Base-by-base conservation (phyloP, 1,140 invertebrate species). In the Brachionus calyciflorus region DNA sequence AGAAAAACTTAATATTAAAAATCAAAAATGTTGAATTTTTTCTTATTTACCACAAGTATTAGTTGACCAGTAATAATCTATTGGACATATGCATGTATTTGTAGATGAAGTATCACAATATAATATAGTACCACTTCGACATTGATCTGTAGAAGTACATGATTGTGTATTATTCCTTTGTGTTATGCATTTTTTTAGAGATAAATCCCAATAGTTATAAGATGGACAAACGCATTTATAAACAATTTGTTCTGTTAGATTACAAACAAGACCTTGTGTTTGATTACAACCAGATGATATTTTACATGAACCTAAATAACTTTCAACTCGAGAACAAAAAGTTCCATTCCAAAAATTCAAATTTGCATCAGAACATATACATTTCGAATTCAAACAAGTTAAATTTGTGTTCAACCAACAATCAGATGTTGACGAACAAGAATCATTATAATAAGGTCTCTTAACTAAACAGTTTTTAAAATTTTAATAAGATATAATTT, bases 291-390 rank as follows among this genome's bases (percentile, higher is more conserved):
- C 46, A n/a, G 37, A 1, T 10, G 46, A 12, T 33, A 73, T 40
- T 41, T 37, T 33, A 41, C 69, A 73, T 40, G 9, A n/a, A 14
- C 46, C 46, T 19, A 51, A 24, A 28, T 51, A 73, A 24, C 21
- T 30, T 14, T 73, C 17, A 51, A 73, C 69, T 33, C n/a, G 3
- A 49, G 49, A 44, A 73, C 69, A 73, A 55, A 30, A 73, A 28
- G 69, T 73, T 0, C 69, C 69, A 41, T 73, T 73, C 69, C 69
- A 73, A 55, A 51, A 73, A 33, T 21, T 24, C 4, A 33, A 10
- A 37, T 24, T 70, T 33, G 69, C 2, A 70, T 46, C 17, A 17
- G 46, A 73, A 55, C 69, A 73, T 21, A 33, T 19, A 30, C 69
- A 73, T 55, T 55, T 49, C 9, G 33, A 37, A 19, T 3, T 40